Base-by-base conservation (phyloP, 2,888 invertebrate species). In the Drosophila stalkeri region DNA sequence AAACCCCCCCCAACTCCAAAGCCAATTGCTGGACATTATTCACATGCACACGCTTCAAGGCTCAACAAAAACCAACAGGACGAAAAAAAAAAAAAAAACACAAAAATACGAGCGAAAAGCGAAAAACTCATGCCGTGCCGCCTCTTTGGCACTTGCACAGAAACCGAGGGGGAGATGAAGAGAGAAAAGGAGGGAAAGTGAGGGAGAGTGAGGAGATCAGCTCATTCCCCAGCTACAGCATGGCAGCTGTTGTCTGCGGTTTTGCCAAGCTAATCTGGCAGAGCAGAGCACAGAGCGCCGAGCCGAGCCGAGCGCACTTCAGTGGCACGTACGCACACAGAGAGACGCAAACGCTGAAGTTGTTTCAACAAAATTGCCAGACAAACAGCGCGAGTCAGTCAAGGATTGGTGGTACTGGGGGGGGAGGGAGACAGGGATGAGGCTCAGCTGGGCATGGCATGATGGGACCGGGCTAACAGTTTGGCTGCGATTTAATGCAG, bases 351-450 rank as follows among this genome's bases (percentile, higher is more conserved):
- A 72, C 77, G 37, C 89, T 90, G 86, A 82, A 90, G 86, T 86
- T 86, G 90, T 86, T 90, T 87, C 85, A 87, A 84, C 85, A 87
- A 89, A 86, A 86, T 89, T 89, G 85, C 88, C 88, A 88, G 88
- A 86, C 90, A 84, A 89, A 85, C 82, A 80, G 79, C 44, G 66
- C 44, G 66, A 20, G 57, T 23, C 39, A 20, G 39, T 35, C 27
- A 35, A 35, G 54, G 52, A 14, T 20, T 35, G 18, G 35, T 2
- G 54, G 35, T 2, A 51, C 4, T 49, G 16, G 12, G 47, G 27
- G 1, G 9, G 2, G n/a, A n/a, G n/a, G n/a, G n/a, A n/a, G n/a
- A n/a, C n/a, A 18, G 41, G 41, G 9, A 2, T 8, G 2, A 3
- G 16, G 35, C 4, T 5, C 27, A 35, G 68, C 1, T 2, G 4